A percentile compares a stretch with the other conserved stretches of the same genome.
Conservation (phyloP, 2,797 vertebrate species). For the Mus minutoides region DNA sequence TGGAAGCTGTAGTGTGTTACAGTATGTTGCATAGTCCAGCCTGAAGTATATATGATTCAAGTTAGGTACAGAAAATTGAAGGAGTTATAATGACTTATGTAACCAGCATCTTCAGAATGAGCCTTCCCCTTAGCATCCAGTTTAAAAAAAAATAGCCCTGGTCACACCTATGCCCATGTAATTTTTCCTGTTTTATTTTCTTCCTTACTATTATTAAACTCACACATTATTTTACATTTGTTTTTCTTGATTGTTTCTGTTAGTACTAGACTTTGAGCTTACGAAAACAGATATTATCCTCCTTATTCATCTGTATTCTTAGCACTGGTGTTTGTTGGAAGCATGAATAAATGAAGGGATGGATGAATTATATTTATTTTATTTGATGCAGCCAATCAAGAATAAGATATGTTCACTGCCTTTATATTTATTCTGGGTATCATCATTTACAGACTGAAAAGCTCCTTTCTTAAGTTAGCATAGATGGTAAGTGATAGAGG, state of each 20-base stretch:
- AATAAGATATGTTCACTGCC: neutral
- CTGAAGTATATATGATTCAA: too few relatives aligned
- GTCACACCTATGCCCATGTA: too few relatives aligned
- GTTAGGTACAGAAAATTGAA: neutral
- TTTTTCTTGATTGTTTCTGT: neutral
- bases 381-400: neutral
- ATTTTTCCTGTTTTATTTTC: neutral
- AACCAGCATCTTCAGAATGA: neutral
- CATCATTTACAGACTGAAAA: neutral
- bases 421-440: neutral
- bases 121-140: neutral
- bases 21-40: neutral
- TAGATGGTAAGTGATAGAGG: neutral
- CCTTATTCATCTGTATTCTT: neutral
- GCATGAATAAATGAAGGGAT: neutral
- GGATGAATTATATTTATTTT: neutral
- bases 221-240: neutral
- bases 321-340: neutral
- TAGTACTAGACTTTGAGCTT: neutral
- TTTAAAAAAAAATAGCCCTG: neutral
- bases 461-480: neutral
- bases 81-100: neutral
- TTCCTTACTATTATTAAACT: neutral
- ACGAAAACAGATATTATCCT: neutral
- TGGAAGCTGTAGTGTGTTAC: neutral